Conservation (phyloP, 2,113 vertebrate genomes). For the Hippopotamus amphibius region DNA sequence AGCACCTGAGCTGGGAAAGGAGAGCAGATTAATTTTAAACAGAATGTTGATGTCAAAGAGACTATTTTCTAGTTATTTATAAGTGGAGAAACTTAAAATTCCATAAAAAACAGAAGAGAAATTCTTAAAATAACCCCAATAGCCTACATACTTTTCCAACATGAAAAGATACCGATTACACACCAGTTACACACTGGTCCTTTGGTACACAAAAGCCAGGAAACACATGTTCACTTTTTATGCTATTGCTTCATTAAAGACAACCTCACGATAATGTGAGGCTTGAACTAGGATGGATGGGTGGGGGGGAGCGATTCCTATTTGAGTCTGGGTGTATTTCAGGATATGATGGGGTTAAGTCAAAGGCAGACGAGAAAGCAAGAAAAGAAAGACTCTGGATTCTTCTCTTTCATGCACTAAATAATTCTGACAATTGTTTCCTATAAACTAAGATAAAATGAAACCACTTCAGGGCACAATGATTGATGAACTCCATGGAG, state of each 20-base stretch:
- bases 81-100: constrained; percentile 46
- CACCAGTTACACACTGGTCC: neutral
- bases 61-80: neutral
- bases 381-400: constrained; percentile 7
- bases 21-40: constrained; percentile 28
- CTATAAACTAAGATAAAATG: neutral
- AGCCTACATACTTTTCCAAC: neutral
- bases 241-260: neutral
- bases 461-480: neutral
- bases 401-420: neutral
- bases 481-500: neutral
- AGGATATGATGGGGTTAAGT: constrained; percentile 15
- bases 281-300: neutral
- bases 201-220: constrained; percentile 13
- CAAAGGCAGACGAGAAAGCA: constrained; percentile 17
- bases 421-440: constrained; percentile 34
- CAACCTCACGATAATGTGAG: neutral
- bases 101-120: neutral
- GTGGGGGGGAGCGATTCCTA: neutral
- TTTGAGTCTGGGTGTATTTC: constrained; percentile 24
- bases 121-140: constrained; percentile 34
- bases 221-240: neutral
- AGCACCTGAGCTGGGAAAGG: neutral
- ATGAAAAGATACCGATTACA: constrained; percentile 31
- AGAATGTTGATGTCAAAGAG: constrained; percentile 4